Evolutionary conservation across 2,888 invertebrate genomes (phyloP).

Genomic region (Himalopsyche kuldschensis): DNA sequence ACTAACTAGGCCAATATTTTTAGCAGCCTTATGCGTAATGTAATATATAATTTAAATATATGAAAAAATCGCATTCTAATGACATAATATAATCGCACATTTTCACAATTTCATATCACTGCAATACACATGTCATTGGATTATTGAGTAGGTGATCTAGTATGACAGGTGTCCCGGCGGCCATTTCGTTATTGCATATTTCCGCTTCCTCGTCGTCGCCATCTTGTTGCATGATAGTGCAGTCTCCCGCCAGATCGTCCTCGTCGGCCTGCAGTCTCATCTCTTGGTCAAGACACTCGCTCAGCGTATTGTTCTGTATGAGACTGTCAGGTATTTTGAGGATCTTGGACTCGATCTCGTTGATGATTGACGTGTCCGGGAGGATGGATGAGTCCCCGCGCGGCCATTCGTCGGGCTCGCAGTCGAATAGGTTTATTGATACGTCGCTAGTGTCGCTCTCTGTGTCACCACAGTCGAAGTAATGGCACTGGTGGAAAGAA

Average conservation of each 20-base stretch:
- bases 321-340: conserved; percentile 6
- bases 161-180: conserved; percentile 54
- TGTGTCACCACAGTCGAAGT: conserved; percentile 38
- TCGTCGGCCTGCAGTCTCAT: not conserved
- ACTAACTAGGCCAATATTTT: not conserved
- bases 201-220: conserved; percentile 25
- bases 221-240: conserved; percentile 9
- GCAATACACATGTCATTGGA: conserved; percentile 51
- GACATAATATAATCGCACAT: not conserved
- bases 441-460: conserved; percentile 36
- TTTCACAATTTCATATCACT: conserved; percentile 31
- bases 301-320: not conserved
- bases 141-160: conserved; percentile 54
- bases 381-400: not conserved
- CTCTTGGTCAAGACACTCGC: not conserved
- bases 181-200: conserved; percentile 43
- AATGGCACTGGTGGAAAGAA: conserved; percentile 30
- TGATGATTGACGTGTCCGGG: conserved; percentile 8
- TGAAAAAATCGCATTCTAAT: not conserved
- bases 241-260: not conserved
- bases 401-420: conserved; percentile 25
- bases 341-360: conserved; percentile 19
- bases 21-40: not conserved
- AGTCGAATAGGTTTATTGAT: conserved; percentile 29
- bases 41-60: not conserved